Conservation (phyloP, 64 coral and sea anemone genomes). For the Hydrozoanthus tunicans region DNA sequence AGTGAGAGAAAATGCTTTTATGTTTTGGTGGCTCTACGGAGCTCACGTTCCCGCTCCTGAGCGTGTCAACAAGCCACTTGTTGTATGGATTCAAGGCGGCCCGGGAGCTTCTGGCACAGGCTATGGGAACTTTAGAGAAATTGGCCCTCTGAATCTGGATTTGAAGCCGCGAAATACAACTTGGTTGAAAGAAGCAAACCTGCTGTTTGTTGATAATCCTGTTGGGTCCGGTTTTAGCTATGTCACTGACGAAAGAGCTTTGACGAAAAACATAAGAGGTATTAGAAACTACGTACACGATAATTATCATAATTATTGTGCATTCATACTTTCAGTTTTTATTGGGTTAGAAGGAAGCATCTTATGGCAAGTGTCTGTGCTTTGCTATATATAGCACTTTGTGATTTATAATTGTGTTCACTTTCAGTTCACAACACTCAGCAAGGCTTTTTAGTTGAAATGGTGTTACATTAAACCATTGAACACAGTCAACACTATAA, state of each 20-base stretch:
- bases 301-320: too few species aligned
- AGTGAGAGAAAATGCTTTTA: constrained; percentile 80
- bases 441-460: too few species aligned
- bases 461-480: too few species aligned
- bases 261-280: constrained; percentile 61
- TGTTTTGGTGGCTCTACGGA: constrained; percentile 98
- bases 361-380: too few species aligned
- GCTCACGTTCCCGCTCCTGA: constrained; percentile 46
- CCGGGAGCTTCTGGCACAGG: constrained; percentile 51
- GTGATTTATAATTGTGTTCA: too few species aligned
- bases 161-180: constrained; percentile 46
- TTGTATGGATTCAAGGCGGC: constrained; percentile 60
- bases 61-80: constrained; percentile 46
- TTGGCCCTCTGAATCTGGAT: constrained; percentile 33
- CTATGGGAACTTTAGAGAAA: constrained; percentile 58
- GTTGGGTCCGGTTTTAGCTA: constrained; percentile 64
- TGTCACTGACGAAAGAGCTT: constrained; percentile 36
- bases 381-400: too few species aligned
- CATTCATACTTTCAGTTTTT: too few species aligned
- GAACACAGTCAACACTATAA: too few species aligned
- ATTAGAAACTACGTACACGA: background rate
- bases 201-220: constrained; percentile 69
- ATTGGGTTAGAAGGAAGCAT: too few species aligned
- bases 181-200: constrained; percentile 65
- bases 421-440: too few species aligned